A percentile compares a stretch with the other conserved stretches of the same genome.
Evolutionary conservation across 2,797 vertebrate species (phyloP).

Genomic region (Chaetodon trifasciatus): DNA sequence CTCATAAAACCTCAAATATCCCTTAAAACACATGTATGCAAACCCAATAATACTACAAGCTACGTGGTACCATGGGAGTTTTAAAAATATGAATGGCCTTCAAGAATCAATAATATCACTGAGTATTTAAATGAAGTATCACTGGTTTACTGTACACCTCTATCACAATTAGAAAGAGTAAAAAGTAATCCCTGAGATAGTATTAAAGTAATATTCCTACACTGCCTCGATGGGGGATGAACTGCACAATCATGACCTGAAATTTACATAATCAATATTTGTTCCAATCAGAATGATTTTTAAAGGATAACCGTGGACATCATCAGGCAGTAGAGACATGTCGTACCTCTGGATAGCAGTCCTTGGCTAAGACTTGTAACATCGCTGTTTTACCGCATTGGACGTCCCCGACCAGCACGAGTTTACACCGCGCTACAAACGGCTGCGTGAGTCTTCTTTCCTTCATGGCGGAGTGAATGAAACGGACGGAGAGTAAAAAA

Average conservation of each 20-base stretch:
- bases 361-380: slow-evolving; percentile 96
- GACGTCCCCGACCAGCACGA: slow-evolving; percentile 95
- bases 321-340: background rate
- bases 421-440: slow-evolving; percentile 91
- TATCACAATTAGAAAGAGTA: background rate
- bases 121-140: background rate
- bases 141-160: background rate
- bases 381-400: slow-evolving; percentile 98
- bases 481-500: background rate
- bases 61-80: background rate
- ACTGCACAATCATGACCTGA: background rate
- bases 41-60: background rate
- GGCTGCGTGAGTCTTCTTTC: slow-evolving; percentile 90
- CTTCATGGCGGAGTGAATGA: slow-evolving; percentile 85
- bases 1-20: background rate
- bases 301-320: background rate
- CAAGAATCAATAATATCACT: background rate
- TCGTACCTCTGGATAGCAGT: slow-evolving; percentile 96
- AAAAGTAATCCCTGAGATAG: background rate
- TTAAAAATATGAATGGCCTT: background rate
- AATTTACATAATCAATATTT: background rate
- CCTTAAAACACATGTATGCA: background rate
- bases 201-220: background rate
- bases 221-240: background rate
- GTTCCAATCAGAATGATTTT: background rate